These are phyloP conservation scores for Tachuris rubrigastra DNA, from an alignment of 2,113 vertebrate species.

Conservation along the genomic window DNA sequence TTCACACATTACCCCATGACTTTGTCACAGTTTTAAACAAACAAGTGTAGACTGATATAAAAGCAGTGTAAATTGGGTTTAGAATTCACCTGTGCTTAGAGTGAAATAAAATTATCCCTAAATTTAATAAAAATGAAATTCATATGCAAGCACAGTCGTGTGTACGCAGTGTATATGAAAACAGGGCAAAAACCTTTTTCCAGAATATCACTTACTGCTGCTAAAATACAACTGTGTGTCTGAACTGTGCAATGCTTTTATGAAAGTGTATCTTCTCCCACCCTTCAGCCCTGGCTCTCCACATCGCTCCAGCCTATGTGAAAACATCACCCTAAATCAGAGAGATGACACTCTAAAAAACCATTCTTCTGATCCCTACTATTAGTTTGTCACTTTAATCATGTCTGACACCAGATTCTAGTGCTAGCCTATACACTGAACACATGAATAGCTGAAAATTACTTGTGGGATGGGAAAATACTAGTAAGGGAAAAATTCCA, in stretches of 20 bases:
- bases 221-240: background rate
- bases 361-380: background rate
- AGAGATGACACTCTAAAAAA: background rate
- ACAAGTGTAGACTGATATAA: background rate
- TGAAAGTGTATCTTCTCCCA: background rate
- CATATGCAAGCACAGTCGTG: background rate
- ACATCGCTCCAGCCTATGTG: background rate
- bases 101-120: background rate
- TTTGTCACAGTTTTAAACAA: background rate
- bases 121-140: background rate
- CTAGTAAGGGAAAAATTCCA: background rate
- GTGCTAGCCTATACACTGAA: fast-evolving
- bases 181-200: background rate
- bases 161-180: fast-evolving
- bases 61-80: background rate
- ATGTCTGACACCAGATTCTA: background rate
- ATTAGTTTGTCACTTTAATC: background rate
- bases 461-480: background rate
- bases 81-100: background rate
- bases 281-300: background rate
- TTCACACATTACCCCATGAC: background rate
- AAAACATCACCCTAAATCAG: background rate
- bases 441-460: background rate
- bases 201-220: background rate
- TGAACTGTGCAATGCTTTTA: background rate